Evolutionary conservation across 1,140 invertebrate genomes (phyloP), one percentile per base, ranked within the genome.

Genomic region (Drosophila punjabiensis): DNA sequence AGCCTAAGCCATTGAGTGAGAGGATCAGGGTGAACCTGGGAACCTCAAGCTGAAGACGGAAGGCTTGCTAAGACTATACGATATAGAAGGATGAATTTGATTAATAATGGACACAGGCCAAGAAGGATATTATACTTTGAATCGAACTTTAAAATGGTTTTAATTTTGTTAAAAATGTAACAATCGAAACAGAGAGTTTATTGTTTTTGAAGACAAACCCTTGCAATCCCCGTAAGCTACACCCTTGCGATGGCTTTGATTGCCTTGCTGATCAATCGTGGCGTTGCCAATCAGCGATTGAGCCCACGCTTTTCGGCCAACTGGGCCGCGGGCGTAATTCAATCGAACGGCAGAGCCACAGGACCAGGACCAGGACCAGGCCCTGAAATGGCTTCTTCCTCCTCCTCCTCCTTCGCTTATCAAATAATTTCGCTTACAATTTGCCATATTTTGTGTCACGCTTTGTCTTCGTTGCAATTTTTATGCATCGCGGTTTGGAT

Each of bases 391-490:
- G 41, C 30, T 56, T 43, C 28, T 28, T 48, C 20, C 20, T 14
- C 24, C 9, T 7, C n/a, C 43, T n/a, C n/a, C n/a, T n/a, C n/a
- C 30, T 37, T 41, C n/a, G 45, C 39, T 48, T 30, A 30, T 37
- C 45, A 76, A 76, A 77, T 78, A 69, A 62, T 78, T 78, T 69
- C 75, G 35, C 76, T 70, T 58, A 58, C 76, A 78, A 78, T 78
- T 78, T 69, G 75, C 58, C 76, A 78, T 78, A 78, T 78, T 68
- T 76, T 68, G 75, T 85, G 78, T 77, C 68, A 77, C 78, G 82
- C 66, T 66, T 87, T 75, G 63, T 70, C 78, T 63, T 70, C 67
- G 62, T 61, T 67, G 79, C 28, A 59, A 62, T 67, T 77, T 61
- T 67, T 70, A 66, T 86, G 56, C 56, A 64, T 39, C 58, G 61